Percentiles rank a stretch among this genome's conserved stretches.
phyloP scores from a whole-genome alignment of 1,140 invertebrate species.

The Ips typographus region DNA sequence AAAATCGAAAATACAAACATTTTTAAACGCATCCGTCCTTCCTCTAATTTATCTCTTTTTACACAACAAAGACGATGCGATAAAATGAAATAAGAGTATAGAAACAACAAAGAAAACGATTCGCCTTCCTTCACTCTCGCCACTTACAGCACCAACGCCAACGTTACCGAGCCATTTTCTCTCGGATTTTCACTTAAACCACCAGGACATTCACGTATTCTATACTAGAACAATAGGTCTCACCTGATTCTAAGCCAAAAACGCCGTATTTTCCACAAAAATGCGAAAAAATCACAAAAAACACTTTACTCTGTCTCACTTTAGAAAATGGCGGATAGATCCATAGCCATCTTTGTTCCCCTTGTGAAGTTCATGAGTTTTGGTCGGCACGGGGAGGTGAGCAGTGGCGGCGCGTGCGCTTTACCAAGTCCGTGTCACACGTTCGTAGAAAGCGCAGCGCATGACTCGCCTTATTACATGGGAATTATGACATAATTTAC shows the following conservation, averaged over 20 bases:
- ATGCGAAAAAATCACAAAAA: constrained; percentile 44
- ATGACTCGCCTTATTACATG: constrained; percentile 24
- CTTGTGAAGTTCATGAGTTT: constrained; percentile 28
- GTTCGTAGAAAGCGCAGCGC: constrained; percentile 27
- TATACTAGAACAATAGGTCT: neutral
- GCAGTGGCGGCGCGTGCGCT: constrained; percentile 14
- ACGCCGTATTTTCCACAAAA: constrained; percentile 32
- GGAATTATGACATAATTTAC: constrained; percentile 37
- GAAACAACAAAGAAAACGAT: constrained; percentile 52
- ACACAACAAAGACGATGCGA: constrained; percentile 51
- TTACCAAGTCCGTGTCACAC: constrained; percentile 19
- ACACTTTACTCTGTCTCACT: constrained; percentile 52
- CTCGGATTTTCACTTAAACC: constrained; percentile 37
- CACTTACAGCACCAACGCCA: constrained; percentile 17
- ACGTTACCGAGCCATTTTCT: constrained; percentile 20
- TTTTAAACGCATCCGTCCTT: constrained; percentile 34
- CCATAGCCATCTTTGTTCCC: constrained; percentile 53
- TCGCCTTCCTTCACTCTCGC: constrained; percentile 43
- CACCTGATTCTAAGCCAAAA: constrained; percentile 30
- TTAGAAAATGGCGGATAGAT: constrained; percentile 53
- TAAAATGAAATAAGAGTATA: constrained; percentile 52
- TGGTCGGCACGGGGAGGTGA: constrained; percentile 1
- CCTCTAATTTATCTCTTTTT: constrained; percentile 50
- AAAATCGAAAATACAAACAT: neutral
- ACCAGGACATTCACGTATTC: neutral